Evolutionary conservation across 2,888 invertebrate species (phyloP), one percentile per base, ranked within the genome.

Genomic region (Agrotis clavis): DNA sequence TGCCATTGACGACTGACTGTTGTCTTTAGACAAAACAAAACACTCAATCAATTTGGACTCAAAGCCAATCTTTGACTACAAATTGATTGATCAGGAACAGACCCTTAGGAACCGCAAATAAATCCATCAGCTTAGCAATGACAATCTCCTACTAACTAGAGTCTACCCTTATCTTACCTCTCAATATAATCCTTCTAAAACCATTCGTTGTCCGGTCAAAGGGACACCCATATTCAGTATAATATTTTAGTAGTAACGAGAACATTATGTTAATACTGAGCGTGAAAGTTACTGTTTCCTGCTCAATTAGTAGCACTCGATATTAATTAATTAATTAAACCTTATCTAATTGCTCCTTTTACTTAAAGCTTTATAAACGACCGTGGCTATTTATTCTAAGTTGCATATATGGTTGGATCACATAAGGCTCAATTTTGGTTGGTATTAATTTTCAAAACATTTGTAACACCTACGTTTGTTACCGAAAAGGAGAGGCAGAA

Each of bases 301-400:
- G 69, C 18, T 57, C 79, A 79, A 82, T 79, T 67, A 65, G 53
- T 16, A 35, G 48, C 30, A 66, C 18, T 53, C 30, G 3, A 62
- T 57, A 51, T 56, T 77, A 59, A 79, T 74, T 77, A 59, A 79
- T 74, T 74, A 74, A 78, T 80, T 69, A 62, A 57, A 66, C 21
- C 53, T 80, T 78, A 80, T 62, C 75, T 74, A 78, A 78, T 79
- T 74, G 68, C 50, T 62, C 47, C 64, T 74, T 75, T 67, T 63
- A 67, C 25, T 67, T 53, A 57, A 57, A 14, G 30, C 21, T 65
- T 21, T 74, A 35, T 45, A 64, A 48, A 65, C 41, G 53, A 79
- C 48, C 21, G 56, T 0, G 21, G 35, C 14, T 25, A 77, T 74
- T 62, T 57, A 53, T 74, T 9, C 14, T 16, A 51, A 6, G 1